A percentile compares a stretch with the other conserved stretches of the same genome.
Evolutionary conservation across 2,113 vertebrate species (phyloP).

Genomic region (Semnornis frantzii): DNA sequence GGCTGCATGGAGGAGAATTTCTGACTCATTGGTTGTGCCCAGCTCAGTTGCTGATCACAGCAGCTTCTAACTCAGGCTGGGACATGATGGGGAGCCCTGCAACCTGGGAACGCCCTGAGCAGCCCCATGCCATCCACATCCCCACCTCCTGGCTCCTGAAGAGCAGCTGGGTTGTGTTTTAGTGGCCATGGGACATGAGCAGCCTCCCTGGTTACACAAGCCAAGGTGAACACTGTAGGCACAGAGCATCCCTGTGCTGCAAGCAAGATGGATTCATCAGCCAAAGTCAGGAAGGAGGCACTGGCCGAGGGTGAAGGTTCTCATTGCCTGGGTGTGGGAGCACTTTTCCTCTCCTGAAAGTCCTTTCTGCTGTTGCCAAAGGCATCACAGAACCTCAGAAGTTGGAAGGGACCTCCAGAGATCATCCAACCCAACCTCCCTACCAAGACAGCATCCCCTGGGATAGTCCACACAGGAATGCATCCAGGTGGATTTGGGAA

Average conservation of each 20-base stretch:
- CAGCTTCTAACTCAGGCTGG: neutral
- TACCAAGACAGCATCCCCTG: no score
- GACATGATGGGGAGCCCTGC: rapidly evolving
- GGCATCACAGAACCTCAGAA: neutral
- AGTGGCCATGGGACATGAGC: rapidly evolving
- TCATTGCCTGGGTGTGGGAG: neutral
- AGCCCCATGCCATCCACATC: rapidly evolving
- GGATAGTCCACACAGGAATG: no score
- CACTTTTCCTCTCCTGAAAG: neutral
- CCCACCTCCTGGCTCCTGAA: neutral
- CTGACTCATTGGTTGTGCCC: slow-evolving; percentile 11
- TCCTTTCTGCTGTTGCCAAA: neutral
- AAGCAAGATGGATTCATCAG: rapidly evolving
- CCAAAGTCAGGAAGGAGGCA: rapidly evolving
- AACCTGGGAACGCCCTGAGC: neutral
- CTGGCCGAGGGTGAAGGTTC: neutral
- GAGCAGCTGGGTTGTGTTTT: neutral
- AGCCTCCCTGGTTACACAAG: rapidly evolving
- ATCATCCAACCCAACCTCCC: no score
- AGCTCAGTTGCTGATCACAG: rapidly evolving
- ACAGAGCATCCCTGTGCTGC: rapidly evolving
- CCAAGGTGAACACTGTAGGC: neutral
- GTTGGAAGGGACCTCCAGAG: no score
- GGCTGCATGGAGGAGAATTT: neutral
- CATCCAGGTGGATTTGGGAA: no score